A percentile compares a stretch with the other conserved stretches of the same genome.
Conservation (phyloP, 2,888 invertebrate genomes). For the Alsophila aescularia region DNA sequence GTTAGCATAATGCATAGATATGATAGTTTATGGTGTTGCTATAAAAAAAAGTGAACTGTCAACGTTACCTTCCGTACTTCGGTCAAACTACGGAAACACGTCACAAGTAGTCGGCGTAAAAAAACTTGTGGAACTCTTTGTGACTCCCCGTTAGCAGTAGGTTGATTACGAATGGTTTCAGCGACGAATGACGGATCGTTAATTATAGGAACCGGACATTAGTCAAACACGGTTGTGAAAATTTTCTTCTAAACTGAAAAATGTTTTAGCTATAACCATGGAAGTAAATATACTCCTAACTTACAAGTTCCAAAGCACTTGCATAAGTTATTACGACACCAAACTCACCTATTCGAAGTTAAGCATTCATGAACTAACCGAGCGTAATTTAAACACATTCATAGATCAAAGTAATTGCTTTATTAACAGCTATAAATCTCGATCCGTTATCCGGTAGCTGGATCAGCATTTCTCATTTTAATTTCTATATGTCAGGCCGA, state of each 20-base stretch:
- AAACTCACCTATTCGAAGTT: slow-evolving; percentile 2
- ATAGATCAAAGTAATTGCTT: slow-evolving; percentile 47
- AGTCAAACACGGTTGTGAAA: background rate
- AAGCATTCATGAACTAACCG: slow-evolving; percentile 4
- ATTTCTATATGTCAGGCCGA: slow-evolving; percentile 15
- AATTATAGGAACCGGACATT: background rate
- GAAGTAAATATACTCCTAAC: background rate
- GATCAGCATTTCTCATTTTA: slow-evolving; percentile 30
- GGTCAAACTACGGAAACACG: too few species aligned
- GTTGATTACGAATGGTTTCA: too few species aligned
- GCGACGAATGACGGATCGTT: too few species aligned
- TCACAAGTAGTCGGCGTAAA: background rate
- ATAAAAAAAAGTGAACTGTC: too few species aligned
- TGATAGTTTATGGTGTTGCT: too few species aligned
- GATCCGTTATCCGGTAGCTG: slow-evolving; percentile 43
- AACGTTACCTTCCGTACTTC: too few species aligned
- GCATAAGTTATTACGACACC: slow-evolving; percentile 18
- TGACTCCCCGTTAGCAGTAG: too few species aligned
- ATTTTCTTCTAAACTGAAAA: too few species aligned
- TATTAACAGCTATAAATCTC: slow-evolving; percentile 48
- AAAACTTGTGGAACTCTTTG: too few species aligned
- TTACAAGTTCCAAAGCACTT: background rate
- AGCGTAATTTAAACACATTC: slow-evolving; percentile 25
- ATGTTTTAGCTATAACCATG: background rate
- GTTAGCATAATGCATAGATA: too few species aligned